Evolutionary conservation across 92 coral and sea anemone genomes (phyloP).

Genomic region (Porites cylindrica): DNA sequence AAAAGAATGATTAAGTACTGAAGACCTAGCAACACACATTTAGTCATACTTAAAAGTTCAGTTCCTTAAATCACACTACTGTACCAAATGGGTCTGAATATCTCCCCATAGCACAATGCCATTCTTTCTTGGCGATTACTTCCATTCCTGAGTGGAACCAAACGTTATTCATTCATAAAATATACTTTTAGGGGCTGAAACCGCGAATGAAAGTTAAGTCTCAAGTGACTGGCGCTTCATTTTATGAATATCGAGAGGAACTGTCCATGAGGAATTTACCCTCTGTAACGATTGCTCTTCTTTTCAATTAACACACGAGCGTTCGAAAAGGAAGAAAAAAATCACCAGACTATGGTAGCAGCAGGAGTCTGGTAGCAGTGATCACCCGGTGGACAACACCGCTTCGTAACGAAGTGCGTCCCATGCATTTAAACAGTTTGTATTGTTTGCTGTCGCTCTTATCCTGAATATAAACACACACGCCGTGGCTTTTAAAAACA

Average conservation of each 20-base stretch:
- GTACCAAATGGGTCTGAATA: slow-evolving; percentile 2
- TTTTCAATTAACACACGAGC: not conserved
- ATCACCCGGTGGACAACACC: not conserved
- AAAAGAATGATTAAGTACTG: no score
- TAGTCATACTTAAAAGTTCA: no score
- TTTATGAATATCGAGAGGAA: no score
- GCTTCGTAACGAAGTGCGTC: slow-evolving; percentile 29
- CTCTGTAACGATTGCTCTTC: no score
- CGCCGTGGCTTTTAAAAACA: slow-evolving; percentile 24
- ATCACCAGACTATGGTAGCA: not conserved
- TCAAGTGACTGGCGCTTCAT: no score
- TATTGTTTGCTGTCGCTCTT: slow-evolving; percentile 31
- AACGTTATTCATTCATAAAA: no score
- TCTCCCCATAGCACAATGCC: not conserved
- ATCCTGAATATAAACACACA: slow-evolving; percentile 15
- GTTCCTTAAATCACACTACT: not conserved
- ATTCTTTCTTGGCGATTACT: not conserved
- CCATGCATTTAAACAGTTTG: slow-evolving; percentile 6
- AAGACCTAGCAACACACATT: no score
- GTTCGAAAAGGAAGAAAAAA: not conserved
- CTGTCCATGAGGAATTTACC: no score
- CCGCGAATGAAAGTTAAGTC: no score
- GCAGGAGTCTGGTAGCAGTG: not conserved
- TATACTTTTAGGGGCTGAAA: not conserved
- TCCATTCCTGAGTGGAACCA: not conserved